Evolutionary conservation across 1,140 invertebrate species (phyloP), one percentile per base, ranked within the genome.

Genomic region (Chrysomallon squamiferum): DNA sequence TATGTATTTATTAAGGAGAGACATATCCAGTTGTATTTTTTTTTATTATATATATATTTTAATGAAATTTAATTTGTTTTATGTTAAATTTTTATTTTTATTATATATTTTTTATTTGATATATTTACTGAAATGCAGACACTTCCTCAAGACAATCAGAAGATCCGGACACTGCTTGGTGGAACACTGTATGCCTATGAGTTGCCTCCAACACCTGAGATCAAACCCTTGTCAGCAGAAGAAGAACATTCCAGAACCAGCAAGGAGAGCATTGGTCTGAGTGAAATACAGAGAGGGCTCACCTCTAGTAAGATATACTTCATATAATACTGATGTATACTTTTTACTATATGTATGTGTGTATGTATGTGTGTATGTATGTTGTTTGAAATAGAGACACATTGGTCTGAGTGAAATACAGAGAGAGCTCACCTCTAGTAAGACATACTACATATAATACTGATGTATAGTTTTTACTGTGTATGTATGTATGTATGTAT

Each of bases 181-280:
- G 84, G 84, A 32, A 80, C 78, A 22, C 80, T 89, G 47, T 88
- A 87, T 81, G 87, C 87, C 29, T 89, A 89, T 73, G 87, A 89
- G 75, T 70, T 89, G 45, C 84, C 87, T 29, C 78, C 81, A 32
- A 72, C 70, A 11, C 63, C 86, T 18, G 81, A 85, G 22, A 88
- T 88, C 66, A 85, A 87, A 63, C 69, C 86, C 30, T 66, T 78
- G 52, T 70, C 74, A 32, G 59, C 59, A 18, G 73, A 73, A 30
- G 83, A 84, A 30, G 76, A 78, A 52, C 72, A 62, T 22, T 30
- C n/a, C 45, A 62, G 35, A 29, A n/a, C 9, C 32, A 58, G 22
- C 27, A 75, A 69, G 62, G 68, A 71, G 35, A 68, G 45, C 62
- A 68, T 78, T n/a, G 76, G 73, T 3, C 68, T 78, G 7, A 78